These are phyloP conservation scores for Colistium nudipinnis DNA, from an alignment of 2,113 vertebrate species.

Conservation along the genomic window DNA sequence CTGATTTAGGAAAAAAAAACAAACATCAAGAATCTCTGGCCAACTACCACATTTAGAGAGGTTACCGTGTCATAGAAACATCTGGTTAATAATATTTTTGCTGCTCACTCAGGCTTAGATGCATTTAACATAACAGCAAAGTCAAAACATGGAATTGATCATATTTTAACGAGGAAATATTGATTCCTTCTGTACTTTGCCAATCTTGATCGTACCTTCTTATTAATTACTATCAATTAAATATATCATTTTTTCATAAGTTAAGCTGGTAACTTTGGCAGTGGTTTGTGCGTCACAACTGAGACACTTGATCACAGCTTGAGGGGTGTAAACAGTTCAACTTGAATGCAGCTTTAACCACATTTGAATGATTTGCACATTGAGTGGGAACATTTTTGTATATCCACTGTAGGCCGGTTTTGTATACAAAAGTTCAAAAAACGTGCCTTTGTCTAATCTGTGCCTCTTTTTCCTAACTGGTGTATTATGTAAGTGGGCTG, in stretches of 20 bases:
- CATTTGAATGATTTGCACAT: no score
- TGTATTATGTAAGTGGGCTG: slow-evolving; percentile 27
- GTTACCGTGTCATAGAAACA: neutral
- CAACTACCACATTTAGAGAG: neutral
- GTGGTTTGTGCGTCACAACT: neutral
- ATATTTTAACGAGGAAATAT: neutral
- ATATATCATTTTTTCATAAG: no score
- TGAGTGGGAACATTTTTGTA: neutral
- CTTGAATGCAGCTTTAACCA: neutral
- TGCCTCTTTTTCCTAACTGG: neutral
- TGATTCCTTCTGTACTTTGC: neutral
- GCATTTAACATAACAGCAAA: neutral
- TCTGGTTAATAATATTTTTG: neutral
- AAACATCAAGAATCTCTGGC: no score
- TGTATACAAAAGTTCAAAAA: no score
- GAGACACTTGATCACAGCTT: neutral
- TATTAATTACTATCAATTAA: no score
- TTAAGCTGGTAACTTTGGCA: no score
- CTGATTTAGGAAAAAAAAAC: neutral
- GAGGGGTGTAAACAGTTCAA: neutral
- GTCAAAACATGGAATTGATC: neutral
- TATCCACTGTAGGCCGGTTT: neutral
- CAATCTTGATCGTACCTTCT: neutral
- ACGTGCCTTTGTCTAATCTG: no score
- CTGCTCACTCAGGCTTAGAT: neutral